Evolutionary conservation across 2,888 invertebrate genomes (phyloP).

Genomic region (Caenorhabditis sinica): DNA sequence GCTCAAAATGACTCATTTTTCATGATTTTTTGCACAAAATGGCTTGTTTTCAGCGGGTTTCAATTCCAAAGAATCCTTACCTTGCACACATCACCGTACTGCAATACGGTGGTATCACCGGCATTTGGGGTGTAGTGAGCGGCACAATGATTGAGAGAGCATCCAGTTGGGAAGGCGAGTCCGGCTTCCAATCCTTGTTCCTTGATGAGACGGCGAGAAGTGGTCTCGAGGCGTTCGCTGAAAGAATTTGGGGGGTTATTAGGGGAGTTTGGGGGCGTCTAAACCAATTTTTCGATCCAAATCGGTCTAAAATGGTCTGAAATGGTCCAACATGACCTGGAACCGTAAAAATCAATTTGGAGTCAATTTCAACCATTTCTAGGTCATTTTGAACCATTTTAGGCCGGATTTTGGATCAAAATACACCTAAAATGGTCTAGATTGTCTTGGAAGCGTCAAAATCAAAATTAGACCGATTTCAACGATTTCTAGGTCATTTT

Average conservation of each 20-base stretch:
- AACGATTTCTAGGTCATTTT: background rate
- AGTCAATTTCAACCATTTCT: background rate
- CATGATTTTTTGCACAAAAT: background rate
- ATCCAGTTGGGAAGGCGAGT: conserved; percentile 94
- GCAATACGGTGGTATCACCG: conserved; percentile 95
- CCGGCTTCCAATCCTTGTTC: conserved; percentile 96
- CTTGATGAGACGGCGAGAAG: conserved; percentile 93
- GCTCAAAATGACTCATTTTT: background rate
- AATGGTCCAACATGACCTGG: background rate
- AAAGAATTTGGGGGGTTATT: conserved; percentile 44
- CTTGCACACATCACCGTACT: conserved; percentile 97
- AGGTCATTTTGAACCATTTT: background rate
- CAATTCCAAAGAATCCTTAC: background rate
- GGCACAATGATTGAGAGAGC: conserved; percentile 98
- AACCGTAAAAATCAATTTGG: too few relatives aligned
- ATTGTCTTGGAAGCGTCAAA: too few relatives aligned
- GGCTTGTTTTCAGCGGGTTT: background rate
- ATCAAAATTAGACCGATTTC: background rate
- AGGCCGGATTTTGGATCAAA: too few relatives aligned
- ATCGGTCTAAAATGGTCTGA: background rate
- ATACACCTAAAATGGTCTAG: background rate
- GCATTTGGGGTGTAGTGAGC: conserved; percentile 99
- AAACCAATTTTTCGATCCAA: background rate
- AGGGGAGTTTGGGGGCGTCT: too few relatives aligned
- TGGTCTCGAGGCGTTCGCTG: conserved; percentile 93